Evolutionary conservation across 2,888 invertebrate species (phyloP), one percentile per base, ranked within the genome.

Genomic region (Anoncus sp.): DNA sequence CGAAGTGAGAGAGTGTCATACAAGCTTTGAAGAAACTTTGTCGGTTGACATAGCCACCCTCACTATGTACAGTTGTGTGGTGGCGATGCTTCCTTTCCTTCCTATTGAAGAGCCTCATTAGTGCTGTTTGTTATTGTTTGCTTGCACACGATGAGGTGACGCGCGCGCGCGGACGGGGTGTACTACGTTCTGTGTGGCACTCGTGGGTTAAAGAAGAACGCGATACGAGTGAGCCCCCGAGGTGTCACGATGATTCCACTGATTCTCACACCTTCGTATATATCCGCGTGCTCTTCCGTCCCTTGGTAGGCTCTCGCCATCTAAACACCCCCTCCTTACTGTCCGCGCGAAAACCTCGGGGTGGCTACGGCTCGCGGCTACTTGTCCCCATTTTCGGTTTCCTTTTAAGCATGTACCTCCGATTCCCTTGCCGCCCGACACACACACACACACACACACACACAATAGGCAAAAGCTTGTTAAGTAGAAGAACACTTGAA

Each of bases 321-420:
- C 71, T 74, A 47, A 40, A 43, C 31, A 74, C 49, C 45, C 51
- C 65, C 53, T 65, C 24, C 71, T n/a, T 69, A 60, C 60, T 67
- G 80, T 80, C 67, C 78, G 73, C 71, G 72, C 55, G 63, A 63
- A 55, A 75, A 75, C 73, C 79, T 55, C 77, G 67, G 51, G 79
- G 75, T 79, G 66, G 82, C 79, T 79, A 81, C 82, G 82, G 83
- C 85, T 83, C 83, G 72, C 79, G 85, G 82, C 86, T 86, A 89
- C 91, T 91, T 90, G 90, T 89, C 88, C 90, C 83, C 88, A 89
- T 91, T 91, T 91, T 91, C 90, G 89, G 90, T 90, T 90, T 90
- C 89, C 89, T 90, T 90, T 91, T 90, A 90, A 90, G 87, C 87
- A 90, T 88, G 87, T 85, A 84, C 84, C 85, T 85, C 79, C 71